phyloP scores from a whole-genome alignment of 2,113 vertebrate species.

The Sula dactylatra region DNA sequence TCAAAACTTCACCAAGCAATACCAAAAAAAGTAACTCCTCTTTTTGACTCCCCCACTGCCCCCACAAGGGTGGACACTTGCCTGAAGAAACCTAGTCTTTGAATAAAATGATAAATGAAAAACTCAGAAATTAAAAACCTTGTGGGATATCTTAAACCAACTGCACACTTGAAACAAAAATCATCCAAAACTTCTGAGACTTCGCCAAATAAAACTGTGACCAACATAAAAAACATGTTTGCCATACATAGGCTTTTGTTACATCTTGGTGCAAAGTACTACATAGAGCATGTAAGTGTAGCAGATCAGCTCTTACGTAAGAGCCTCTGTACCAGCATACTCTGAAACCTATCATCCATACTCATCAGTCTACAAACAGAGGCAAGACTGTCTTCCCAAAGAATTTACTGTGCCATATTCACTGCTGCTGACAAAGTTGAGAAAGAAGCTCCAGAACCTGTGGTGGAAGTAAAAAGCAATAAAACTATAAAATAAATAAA shows the following conservation, averaged over 20 bases:
- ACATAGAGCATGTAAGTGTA: background rate
- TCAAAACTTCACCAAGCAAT: background rate
- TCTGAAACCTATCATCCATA: background rate
- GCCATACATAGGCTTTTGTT: background rate
- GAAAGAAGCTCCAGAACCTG: background rate
- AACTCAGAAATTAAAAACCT: background rate
- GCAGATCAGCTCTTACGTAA: background rate
- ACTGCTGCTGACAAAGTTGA: background rate
- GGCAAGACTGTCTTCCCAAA: background rate
- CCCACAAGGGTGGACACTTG: background rate
- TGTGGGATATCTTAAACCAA: background rate
- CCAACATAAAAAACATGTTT: background rate
- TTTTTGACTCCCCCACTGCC: background rate
- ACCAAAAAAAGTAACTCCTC: background rate
- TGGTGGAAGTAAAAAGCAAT: background rate
- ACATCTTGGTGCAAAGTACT: background rate
- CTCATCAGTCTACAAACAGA: background rate
- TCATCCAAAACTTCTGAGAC: background rate
- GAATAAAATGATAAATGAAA: background rate
- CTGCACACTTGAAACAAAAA: background rate
- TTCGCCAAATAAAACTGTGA: background rate
- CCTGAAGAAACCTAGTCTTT: background rate
- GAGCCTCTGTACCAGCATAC: background rate
- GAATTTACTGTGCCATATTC: background rate
- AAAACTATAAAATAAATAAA: background rate